phyloP scores from a whole-genome alignment of 2,797 vertebrate genomes.

The Ambastaia sidthimunki region DNA sequence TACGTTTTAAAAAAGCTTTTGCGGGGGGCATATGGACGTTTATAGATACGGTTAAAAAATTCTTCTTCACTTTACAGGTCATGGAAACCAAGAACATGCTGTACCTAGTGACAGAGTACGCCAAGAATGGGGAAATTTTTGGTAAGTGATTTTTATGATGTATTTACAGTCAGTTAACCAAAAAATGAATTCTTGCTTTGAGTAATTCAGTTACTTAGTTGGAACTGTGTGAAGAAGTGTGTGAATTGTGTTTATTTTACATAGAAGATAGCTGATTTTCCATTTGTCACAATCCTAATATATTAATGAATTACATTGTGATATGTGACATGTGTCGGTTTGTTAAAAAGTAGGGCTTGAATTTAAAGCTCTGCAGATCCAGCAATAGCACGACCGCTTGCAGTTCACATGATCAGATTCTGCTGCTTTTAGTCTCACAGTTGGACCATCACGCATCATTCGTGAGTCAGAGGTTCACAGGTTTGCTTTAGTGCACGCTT shows the following conservation, averaged over 20 bases:
- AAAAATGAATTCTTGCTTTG: background rate
- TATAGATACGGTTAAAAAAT: background rate
- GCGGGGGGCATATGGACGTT: background rate
- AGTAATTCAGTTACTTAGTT: background rate
- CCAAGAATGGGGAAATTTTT: constrained; percentile 98
- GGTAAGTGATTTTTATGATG: constrained; percentile 81
- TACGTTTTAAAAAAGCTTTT: background rate
- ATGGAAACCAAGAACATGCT: constrained; percentile 99
- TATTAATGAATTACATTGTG: background rate
- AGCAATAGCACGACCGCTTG: background rate
- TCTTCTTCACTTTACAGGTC: constrained; percentile 79
- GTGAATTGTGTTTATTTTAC: background rate
- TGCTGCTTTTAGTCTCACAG: background rate
- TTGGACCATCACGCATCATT: background rate
- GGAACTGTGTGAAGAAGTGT: background rate
- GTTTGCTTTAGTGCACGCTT: background rate
- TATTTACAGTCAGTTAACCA: background rate
- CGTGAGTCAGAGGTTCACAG: background rate
- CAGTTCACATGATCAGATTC: background rate
- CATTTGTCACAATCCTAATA: too few relatives aligned
- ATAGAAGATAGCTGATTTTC: background rate
- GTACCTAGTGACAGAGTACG: constrained; percentile 98
- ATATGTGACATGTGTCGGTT: background rate
- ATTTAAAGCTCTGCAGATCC: background rate
- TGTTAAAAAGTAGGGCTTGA: background rate